Evolutionary conservation across 2,113 vertebrate genomes (phyloP), one percentile per base, ranked within the genome.

Genomic region (Thalassoma bifasciatum): DNA sequence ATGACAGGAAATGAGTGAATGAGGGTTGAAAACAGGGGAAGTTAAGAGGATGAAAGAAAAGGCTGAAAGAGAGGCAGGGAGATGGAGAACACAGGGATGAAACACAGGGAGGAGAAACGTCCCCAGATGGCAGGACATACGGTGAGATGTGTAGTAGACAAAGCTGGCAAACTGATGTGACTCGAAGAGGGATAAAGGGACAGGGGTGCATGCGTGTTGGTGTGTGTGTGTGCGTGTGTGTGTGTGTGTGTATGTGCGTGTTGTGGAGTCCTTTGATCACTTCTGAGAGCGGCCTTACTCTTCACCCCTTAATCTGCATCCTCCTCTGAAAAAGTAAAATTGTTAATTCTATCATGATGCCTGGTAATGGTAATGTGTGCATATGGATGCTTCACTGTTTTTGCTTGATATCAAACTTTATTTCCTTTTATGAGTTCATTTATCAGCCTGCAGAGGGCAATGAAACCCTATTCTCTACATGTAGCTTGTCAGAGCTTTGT

Each of bases 51-150:
- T 69, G 47, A 69, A 75, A 72, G 23, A 67, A 49, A 61, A 79
- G 64, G 53, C 42, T 52, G 58, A 66, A 36, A 44, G 44, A 61
- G 78, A 66, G 49, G 54, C 60, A 68, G 70, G 10, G 52, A 54
- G 7, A 12, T 53, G 17, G 72, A 61, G 36, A 72, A 68, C 57
- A 57, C 67, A 65, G 63, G 73, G 73, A 83, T 62, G 61, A 77
- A 84, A 88, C 81, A 89, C 83, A 87, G 83, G 64, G 72, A 75
- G 63, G 60, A 77, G 81, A 79, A 76, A 69, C 34, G 34, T 68
- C 60, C 79, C 82, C 87, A 92, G 87, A 88, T 92, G 89, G 90
- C 4, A 5, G 65, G 68, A 69, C 90, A 91, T 88, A 90, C 82
- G 88, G 75, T 71, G 66, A 79, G 80, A 86, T 74, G 85, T 87